These are phyloP conservation scores for Leiothrix lutea DNA, from an alignment of 2,113 vertebrate genomes.

Conservation along the genomic window DNA sequence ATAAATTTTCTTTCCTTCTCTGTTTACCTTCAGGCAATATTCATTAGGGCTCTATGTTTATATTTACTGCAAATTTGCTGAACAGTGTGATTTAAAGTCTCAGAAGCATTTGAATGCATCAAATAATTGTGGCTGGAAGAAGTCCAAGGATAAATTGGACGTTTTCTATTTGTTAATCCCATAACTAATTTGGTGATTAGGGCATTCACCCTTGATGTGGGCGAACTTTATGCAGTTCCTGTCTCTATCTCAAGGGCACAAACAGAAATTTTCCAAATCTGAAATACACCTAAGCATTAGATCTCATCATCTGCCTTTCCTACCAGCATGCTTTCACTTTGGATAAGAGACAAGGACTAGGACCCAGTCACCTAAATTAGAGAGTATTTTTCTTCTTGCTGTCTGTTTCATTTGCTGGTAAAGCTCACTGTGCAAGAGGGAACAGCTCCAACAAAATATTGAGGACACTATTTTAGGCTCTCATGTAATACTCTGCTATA, in stretches of 20 bases:
- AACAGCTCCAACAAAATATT: background rate
- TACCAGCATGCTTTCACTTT: background rate
- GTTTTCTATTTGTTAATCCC: constrained; percentile 55
- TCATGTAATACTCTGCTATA: background rate
- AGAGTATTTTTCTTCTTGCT: background rate
- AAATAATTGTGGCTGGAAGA: constrained; percentile 54
- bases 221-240: background rate
- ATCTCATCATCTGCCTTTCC: background rate
- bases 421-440: background rate
- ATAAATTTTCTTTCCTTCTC: background rate
- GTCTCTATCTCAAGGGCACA: background rate
- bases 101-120: constrained; percentile 45
- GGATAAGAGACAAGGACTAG: background rate
- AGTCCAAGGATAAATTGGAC: constrained; percentile 51
- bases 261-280: background rate
- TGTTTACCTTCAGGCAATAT: constrained; percentile 20
- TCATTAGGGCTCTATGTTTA: constrained; percentile 38
- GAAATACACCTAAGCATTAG: background rate
- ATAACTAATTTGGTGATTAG: constrained; percentile 47
- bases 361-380: background rate
- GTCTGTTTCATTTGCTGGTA: background rate
- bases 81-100: constrained; percentile 49
- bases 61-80: constrained; percentile 52
- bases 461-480: background rate
- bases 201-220: background rate